These are phyloP conservation scores for Chrysomallon squamiferum DNA, from an alignment of 1,140 invertebrate species.

Conservation along the genomic window DNA sequence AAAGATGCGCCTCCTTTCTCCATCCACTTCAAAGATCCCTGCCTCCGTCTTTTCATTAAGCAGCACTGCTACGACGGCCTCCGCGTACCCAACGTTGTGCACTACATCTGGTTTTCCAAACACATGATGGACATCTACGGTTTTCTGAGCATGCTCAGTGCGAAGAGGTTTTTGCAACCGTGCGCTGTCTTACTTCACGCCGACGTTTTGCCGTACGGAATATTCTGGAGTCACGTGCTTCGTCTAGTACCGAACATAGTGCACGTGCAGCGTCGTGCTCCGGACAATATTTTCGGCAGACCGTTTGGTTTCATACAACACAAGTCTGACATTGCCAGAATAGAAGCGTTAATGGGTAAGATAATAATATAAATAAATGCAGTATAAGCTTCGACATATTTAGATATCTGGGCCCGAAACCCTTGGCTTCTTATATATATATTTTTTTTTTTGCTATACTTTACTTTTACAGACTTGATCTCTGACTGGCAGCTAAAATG, in stretches of 20 bases:
- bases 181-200: slow-evolving; percentile 32
- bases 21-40: not conserved
- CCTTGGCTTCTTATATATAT: no score
- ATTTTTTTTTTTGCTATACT: no score
- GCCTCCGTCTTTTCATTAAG: not conserved
- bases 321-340: slow-evolving; percentile 33
- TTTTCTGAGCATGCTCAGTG: slow-evolving; percentile 15
- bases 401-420: no score
- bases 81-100: slow-evolving; percentile 9
- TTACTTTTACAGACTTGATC: no score
- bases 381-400: no score
- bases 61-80: not conserved
- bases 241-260: slow-evolving; percentile 18
- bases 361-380: no score
- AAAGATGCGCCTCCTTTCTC: not conserved
- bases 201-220: slow-evolving; percentile 15
- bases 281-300: slow-evolving; percentile 22
- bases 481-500: no score
- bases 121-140: slow-evolving; percentile 5
- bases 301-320: slow-evolving; percentile 31
- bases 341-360: slow-evolving; percentile 32
- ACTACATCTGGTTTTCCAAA: slow-evolving; percentile 13
- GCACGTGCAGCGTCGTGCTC: slow-evolving; percentile 24
- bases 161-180: slow-evolving; percentile 16
- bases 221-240: slow-evolving; percentile 22